These are phyloP conservation scores for Erethizon dorsatum DNA, from an alignment of 2,797 vertebrate species.

Conservation along the genomic window DNA sequence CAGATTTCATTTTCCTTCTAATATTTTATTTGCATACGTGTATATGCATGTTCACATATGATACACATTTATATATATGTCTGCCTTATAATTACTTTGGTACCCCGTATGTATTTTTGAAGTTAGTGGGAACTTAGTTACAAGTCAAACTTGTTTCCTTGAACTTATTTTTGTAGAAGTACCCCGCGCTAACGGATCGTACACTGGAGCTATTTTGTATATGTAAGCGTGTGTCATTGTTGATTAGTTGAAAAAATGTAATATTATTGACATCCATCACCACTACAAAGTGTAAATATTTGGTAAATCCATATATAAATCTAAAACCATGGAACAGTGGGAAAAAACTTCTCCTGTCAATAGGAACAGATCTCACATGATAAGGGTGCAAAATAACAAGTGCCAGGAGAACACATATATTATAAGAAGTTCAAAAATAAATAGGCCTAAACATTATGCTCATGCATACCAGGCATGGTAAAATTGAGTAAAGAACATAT, in stretches of 20 bases:
- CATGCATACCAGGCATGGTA: background rate
- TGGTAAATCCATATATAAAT: background rate
- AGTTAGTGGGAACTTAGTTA: background rate
- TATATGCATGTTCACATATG: background rate
- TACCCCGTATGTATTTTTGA: background rate
- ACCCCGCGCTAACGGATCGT: background rate
- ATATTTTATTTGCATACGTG: background rate
- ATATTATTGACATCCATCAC: background rate
- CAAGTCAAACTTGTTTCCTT: background rate
- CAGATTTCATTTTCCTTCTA: constrained; percentile 10
- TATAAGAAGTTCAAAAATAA: background rate
- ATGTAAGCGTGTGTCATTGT: background rate
- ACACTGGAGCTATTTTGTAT: background rate
- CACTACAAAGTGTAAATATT: background rate
- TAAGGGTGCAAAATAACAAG: background rate
- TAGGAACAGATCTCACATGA: background rate
- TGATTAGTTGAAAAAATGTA: background rate
- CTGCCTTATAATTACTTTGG: background rate
- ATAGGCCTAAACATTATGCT: background rate
- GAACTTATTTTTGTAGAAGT: background rate
- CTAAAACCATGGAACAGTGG: background rate
- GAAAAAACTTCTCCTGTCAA: background rate
- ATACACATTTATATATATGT: background rate
- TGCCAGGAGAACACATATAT: background rate
- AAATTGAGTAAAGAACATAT: background rate